Conservation (phyloP, 2,113 vertebrate species). For the Pseudorhombus dupliciocellatus region DNA sequence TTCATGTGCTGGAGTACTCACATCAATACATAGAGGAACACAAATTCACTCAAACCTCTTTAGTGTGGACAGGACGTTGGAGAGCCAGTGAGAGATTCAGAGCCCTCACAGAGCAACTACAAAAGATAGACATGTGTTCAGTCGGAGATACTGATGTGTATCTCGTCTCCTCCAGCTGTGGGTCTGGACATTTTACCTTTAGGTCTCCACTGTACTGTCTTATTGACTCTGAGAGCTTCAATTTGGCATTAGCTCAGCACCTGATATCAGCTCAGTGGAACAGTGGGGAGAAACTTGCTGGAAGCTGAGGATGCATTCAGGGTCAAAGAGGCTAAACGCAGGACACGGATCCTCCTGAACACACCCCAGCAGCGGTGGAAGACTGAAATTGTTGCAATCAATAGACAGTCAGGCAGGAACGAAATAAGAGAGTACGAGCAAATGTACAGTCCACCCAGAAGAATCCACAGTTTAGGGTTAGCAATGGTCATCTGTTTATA, state of each 20-base stretch:
- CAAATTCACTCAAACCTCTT: neutral
- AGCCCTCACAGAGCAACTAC: constrained; percentile 32
- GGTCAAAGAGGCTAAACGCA: constrained; percentile 62
- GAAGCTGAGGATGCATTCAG: constrained; percentile 48
- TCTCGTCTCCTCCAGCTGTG: constrained; percentile 5
- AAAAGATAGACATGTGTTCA: constrained; percentile 42
- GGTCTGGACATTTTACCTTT: constrained; percentile 27
- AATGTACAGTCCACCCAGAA: neutral
- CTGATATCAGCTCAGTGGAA: constrained; percentile 40
- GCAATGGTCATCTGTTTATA: constrained; percentile 7
- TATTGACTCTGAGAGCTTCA: constrained; percentile 51
- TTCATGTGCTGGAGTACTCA: constrained; percentile 17
- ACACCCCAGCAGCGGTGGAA: constrained; percentile 3
- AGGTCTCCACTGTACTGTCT: constrained; percentile 29
- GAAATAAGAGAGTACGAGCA: constrained; percentile 12
- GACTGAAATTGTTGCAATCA: constrained; percentile 22
- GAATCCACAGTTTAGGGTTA: constrained; percentile 17
- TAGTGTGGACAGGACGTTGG: constrained; percentile 5
- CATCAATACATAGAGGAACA: constrained; percentile 15
- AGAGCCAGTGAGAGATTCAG: constrained; percentile 16
- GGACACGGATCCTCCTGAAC: constrained; percentile 27
- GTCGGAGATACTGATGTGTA: constrained; percentile 31
- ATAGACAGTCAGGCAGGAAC: constrained; percentile 2
- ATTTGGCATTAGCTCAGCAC: constrained; percentile 42
- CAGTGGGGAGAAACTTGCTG: constrained; percentile 38